Conservation (phyloP, 2,888 invertebrate genomes). For the Dasypogon diadema region DNA sequence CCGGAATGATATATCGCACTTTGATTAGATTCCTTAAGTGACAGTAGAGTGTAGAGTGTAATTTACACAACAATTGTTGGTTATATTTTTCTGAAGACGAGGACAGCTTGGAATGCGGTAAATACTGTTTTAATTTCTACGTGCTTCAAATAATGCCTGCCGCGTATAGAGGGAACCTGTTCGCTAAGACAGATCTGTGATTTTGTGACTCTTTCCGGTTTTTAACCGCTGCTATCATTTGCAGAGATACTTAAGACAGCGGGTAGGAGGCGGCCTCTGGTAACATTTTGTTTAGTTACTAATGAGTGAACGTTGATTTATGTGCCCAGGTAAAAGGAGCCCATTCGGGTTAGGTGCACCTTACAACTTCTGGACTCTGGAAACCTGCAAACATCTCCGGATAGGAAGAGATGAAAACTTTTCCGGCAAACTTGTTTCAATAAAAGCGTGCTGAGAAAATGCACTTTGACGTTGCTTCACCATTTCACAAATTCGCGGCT, state of each 20-base stretch:
- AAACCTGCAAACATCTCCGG: neutral
- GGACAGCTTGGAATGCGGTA: too few species aligned
- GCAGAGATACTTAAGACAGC: neutral
- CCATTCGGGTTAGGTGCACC: neutral
- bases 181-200: too few species aligned
- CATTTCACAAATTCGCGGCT: constrained; percentile 21
- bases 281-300: neutral
- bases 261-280: neutral
- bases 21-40: too few species aligned
- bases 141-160: too few species aligned
- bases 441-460: constrained; percentile 18
- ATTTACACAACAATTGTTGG: too few species aligned
- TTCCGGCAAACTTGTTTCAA: constrained; percentile 2
- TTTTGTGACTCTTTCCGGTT: too few species aligned
- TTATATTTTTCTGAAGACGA: too few species aligned
- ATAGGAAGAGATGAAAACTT: neutral
- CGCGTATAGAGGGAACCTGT: too few species aligned
- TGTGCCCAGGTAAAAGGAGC: neutral
- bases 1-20: too few species aligned
- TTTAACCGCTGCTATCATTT: constrained; percentile 8
- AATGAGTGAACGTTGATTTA: constrained; percentile 41
- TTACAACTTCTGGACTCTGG: neutral
- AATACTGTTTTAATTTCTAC: too few species aligned
- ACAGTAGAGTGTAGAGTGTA: too few species aligned
- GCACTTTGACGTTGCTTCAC: neutral